These are phyloP conservation scores for Eurytoma californica DNA, from an alignment of 2,888 invertebrate genomes.

Conservation along the genomic window DNA sequence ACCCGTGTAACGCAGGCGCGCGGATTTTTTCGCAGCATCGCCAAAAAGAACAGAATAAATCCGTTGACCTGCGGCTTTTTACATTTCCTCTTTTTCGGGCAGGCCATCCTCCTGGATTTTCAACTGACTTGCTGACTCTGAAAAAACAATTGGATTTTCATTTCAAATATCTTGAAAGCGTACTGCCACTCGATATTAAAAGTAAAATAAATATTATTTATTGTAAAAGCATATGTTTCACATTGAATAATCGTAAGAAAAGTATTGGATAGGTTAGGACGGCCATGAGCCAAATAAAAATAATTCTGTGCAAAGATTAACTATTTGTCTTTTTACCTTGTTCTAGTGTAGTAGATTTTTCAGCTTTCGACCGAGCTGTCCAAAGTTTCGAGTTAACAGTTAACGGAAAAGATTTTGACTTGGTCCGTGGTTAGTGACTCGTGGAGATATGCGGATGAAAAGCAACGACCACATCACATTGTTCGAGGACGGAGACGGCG, in stretches of 20 bases:
- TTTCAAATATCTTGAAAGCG: too few species aligned
- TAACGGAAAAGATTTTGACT: too few species aligned
- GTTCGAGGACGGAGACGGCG: background rate
- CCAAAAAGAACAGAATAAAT: slow-evolving; percentile 61
- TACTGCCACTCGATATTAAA: too few species aligned
- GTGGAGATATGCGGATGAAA: too few species aligned
- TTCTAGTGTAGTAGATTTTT: background rate
- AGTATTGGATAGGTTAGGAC: too few species aligned
- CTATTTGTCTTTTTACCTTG: background rate
- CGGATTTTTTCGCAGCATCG: slow-evolving; percentile 59
- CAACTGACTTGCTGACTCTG: background rate
- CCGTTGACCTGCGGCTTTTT: slow-evolving; percentile 58
- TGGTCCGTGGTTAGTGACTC: too few species aligned
- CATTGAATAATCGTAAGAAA: too few species aligned
- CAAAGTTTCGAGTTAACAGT: too few species aligned
- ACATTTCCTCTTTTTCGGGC: slow-evolving; percentile 38
- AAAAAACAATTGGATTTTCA: background rate
- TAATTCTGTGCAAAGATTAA: too few species aligned
- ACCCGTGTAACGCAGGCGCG: slow-evolving; percentile 60
- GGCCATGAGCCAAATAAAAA: too few species aligned
- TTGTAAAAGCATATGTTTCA: too few species aligned
- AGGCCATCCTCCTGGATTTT: slow-evolving; percentile 23
- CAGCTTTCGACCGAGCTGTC: background rate
- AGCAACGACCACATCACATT: background rate
- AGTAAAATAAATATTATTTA: too few species aligned